phyloP scores from a whole-genome alignment of 2,888 invertebrate species.

The Limnephilus marmoratus region DNA sequence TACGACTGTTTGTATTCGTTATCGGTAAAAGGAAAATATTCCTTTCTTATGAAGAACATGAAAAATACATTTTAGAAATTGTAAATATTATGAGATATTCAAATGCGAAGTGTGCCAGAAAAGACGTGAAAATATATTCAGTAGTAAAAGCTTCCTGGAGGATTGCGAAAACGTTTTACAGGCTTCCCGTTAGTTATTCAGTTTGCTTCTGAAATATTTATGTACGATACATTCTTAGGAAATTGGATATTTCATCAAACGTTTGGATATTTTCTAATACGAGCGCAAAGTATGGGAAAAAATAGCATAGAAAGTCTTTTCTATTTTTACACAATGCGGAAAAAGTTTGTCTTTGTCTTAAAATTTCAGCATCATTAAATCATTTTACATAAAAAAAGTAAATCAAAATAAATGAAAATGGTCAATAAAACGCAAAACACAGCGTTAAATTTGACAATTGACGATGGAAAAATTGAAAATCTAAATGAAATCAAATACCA shows the following conservation, averaged over 20 bases:
- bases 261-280: background rate
- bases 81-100: slow-evolving; percentile 39
- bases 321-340: too few species aligned
- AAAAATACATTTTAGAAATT: slow-evolving; percentile 46
- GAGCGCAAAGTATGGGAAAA: background rate
- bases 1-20: background rate
- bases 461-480: too few species aligned
- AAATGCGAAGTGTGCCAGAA: background rate
- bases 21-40: slow-evolving; percentile 5
- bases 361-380: too few species aligned
- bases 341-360: too few species aligned
- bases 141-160: slow-evolving; percentile 34
- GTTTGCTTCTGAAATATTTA: slow-evolving; percentile 5
- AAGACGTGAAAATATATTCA: slow-evolving; percentile 42
- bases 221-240: background rate
- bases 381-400: too few species aligned
- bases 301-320: background rate
- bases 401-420: too few species aligned
- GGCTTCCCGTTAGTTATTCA: slow-evolving; percentile 27
- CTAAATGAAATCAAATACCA: too few species aligned
- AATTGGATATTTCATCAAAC: slow-evolving; percentile 4
- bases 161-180: slow-evolving; percentile 22
- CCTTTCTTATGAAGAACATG: slow-evolving; percentile 28
- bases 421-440: too few species aligned
- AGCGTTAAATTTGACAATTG: too few species aligned